phyloP scores from a whole-genome alignment of 2,113 vertebrate species.

The Propithecus coquereli region DNA sequence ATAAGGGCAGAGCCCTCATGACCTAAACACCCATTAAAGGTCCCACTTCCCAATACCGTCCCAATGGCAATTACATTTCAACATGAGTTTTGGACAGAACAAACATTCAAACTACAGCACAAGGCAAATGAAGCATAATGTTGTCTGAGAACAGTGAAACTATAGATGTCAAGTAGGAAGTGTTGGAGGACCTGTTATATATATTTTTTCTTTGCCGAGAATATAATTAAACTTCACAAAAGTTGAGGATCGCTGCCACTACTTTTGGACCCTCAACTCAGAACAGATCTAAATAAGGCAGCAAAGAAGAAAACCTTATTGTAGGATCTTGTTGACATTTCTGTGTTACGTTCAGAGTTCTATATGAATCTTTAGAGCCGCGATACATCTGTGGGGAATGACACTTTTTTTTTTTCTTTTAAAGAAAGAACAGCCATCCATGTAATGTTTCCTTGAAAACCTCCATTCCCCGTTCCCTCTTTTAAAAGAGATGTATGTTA shows the following conservation, averaged over 20 bases:
- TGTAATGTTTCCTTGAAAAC: neutral
- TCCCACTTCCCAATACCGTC: neutral
- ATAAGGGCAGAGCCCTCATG: neutral
- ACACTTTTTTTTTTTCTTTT: neutral
- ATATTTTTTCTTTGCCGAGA: conserved; percentile 3
- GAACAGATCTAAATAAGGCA: neutral
- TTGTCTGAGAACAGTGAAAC: neutral
- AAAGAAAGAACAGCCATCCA: neutral
- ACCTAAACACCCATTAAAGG: neutral
- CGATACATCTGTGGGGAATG: neutral
- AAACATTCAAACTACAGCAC: neutral
- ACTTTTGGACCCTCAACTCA: conserved; percentile 17
- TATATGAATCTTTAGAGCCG: neutral
- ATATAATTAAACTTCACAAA: conserved; percentile 39
- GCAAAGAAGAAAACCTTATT: neutral
- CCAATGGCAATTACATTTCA: neutral
- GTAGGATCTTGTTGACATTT: conserved; percentile 15
- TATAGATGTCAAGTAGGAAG: neutral
- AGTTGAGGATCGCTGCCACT: neutral
- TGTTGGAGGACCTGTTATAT: neutral
- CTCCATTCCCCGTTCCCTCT: neutral
- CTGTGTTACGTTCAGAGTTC: neutral
- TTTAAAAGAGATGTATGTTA: conserved; percentile 33
- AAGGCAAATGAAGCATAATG: neutral
- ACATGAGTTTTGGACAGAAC: neutral